phyloP scores from a whole-genome alignment of 2,797 vertebrate genomes.

The Hapalemur alaotrensis region DNA sequence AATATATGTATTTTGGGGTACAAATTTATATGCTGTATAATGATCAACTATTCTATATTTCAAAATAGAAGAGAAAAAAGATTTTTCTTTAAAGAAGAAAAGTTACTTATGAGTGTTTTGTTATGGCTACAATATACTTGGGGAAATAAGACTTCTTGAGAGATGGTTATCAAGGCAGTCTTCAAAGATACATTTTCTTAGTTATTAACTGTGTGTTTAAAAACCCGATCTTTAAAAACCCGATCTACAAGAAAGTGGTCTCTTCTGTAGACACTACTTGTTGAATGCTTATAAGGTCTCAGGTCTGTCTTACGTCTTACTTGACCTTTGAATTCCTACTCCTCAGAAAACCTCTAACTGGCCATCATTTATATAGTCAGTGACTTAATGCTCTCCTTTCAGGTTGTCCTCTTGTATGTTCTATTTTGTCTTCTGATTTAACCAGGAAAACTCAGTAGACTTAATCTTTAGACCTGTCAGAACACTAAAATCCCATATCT shows the following conservation, averaged over 20 bases:
- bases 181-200: background rate
- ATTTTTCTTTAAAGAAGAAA: background rate
- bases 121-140: background rate
- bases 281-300: background rate
- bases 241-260: background rate
- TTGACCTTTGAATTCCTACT: constrained; percentile 1
- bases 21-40: background rate
- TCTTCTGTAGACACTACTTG: background rate
- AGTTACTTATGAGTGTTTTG: background rate
- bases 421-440: background rate
- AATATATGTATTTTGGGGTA: background rate
- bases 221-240: background rate
- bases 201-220: background rate
- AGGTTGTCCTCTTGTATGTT: background rate
- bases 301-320: background rate
- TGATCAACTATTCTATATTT: background rate
- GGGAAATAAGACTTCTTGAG: constrained; percentile 2
- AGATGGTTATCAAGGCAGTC: background rate
- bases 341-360: background rate
- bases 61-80: background rate
- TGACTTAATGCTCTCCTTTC: constrained; percentile 3
- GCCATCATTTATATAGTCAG: background rate
- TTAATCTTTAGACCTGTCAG: background rate
- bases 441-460: background rate
- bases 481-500: background rate